Percentiles rank a stretch among this genome's conserved stretches.
These are phyloP conservation scores for Brevimyrus niger DNA, from an alignment of 2,113 vertebrate species.

Conservation along the genomic window DNA sequence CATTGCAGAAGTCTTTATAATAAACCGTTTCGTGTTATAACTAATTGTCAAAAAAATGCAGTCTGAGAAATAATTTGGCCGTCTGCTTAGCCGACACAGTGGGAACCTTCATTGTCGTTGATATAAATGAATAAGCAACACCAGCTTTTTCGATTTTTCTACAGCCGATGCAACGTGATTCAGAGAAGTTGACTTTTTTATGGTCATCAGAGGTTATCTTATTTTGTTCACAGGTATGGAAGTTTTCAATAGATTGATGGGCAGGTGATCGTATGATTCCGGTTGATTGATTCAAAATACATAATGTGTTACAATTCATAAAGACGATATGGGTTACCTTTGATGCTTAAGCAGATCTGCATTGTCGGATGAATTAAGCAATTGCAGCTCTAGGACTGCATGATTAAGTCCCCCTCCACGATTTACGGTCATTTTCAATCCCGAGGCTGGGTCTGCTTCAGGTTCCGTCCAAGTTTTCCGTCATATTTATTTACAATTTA, in stretches of 20 bases:
- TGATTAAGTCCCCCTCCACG: neutral
- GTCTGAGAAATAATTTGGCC: neutral
- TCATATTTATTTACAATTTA: neutral
- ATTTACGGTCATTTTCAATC: neutral
- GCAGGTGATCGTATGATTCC: neutral
- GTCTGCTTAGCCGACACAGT: neutral
- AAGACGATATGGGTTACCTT: neutral
- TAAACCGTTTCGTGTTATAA: neutral
- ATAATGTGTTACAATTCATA: neutral
- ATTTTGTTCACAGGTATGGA: neutral
- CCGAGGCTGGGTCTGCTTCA: neutral
- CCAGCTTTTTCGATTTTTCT: neutral
- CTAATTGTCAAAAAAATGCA: neutral
- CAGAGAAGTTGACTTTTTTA: neutral
- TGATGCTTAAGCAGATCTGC: neutral
- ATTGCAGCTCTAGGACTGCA: neutral
- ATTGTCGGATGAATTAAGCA: neutral
- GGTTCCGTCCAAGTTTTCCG: neutral
- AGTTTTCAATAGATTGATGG: neutral
- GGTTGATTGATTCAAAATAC: neutral
- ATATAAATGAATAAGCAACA: neutral
- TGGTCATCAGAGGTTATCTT: neutral
- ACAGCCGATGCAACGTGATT: neutral
- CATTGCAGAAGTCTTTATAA: neutral
- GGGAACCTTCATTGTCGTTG: neutral